phyloP scores from a whole-genome alignment of 2,113 vertebrate species.

The Phylloscopus trochiloides region DNA sequence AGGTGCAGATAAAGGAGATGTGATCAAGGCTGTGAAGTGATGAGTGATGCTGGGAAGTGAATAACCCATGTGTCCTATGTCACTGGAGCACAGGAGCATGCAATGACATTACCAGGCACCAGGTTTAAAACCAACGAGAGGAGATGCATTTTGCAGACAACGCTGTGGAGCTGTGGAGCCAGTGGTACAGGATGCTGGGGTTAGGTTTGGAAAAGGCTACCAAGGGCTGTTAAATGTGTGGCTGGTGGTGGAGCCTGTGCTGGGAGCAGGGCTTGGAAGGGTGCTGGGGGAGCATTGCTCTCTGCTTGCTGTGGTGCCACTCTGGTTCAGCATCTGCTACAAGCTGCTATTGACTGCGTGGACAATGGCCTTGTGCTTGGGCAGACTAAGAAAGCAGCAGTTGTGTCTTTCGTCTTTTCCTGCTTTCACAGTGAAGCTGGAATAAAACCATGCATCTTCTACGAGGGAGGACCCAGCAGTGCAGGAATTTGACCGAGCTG shows the following conservation, averaged over 20 bases:
- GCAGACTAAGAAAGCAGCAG: neutral
- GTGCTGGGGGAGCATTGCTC: neutral
- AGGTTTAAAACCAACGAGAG: neutral
- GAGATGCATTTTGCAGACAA: neutral
- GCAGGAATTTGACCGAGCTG: neutral
- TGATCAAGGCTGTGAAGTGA: neutral
- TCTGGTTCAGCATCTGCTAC: neutral
- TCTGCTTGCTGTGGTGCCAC: neutral
- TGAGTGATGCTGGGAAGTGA: neutral
- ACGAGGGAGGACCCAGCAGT: neutral
- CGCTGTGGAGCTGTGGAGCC: neutral
- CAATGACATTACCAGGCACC: neutral
- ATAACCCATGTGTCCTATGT: neutral
- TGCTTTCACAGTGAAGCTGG: neutral
- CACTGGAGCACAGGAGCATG: neutral
- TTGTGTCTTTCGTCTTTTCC: neutral
- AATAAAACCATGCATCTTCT: constrained; percentile 21
- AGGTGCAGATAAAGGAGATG: neutral
- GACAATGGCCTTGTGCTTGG: neutral
- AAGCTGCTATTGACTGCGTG: rapidly evolving
- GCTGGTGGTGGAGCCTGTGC: neutral
- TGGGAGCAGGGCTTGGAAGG: neutral
- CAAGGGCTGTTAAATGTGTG: neutral
- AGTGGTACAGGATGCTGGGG: neutral
- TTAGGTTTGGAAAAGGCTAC: neutral